A percentile compares a stretch with the other conserved stretches of the same genome.
phyloP scores from a whole-genome alignment of 2,888 invertebrate genomes.

The Tiphia femorata region DNA sequence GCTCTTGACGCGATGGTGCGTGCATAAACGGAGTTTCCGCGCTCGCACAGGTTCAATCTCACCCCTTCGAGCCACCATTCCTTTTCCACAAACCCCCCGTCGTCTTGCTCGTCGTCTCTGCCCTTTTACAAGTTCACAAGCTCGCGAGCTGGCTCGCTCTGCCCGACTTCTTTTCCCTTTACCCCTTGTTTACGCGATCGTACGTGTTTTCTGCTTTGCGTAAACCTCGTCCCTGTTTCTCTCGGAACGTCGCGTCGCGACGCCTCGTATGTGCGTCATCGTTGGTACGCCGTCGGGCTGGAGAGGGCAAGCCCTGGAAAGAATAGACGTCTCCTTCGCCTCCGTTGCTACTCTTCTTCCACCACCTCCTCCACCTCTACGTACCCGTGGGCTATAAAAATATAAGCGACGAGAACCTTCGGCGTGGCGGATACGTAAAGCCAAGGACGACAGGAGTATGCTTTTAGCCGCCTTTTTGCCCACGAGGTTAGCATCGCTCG shows the following conservation, averaged over 20 bases:
- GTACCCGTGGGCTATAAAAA: constrained; percentile 52
- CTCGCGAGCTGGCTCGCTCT: too few species aligned
- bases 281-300: constrained; percentile 5
- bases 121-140: too few species aligned
- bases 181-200: constrained; percentile 14
- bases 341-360: neutral
- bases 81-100: too few species aligned
- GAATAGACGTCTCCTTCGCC: neutral
- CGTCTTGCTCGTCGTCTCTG: too few species aligned
- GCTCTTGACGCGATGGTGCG: constrained; percentile 22
- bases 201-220: too few species aligned
- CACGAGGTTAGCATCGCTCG: constrained; percentile 31
- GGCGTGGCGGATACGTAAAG: constrained; percentile 42
- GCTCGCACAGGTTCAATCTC: constrained; percentile 21
- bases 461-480: constrained; percentile 53
- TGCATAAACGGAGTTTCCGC: constrained; percentile 13
- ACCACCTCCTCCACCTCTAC: constrained; percentile 15
- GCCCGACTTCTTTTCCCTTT: too few species aligned
- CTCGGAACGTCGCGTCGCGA: too few species aligned
- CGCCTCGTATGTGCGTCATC: too few species aligned
- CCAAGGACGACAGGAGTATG: constrained; percentile 60
- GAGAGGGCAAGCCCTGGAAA: too few species aligned
- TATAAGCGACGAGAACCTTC: constrained; percentile 43
- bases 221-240: too few species aligned
- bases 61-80: constrained; percentile 19